Evolutionary conservation across 2,888 invertebrate genomes (phyloP), one percentile per base, ranked within the genome.

Genomic region (Protodeltote pygarga): DNA sequence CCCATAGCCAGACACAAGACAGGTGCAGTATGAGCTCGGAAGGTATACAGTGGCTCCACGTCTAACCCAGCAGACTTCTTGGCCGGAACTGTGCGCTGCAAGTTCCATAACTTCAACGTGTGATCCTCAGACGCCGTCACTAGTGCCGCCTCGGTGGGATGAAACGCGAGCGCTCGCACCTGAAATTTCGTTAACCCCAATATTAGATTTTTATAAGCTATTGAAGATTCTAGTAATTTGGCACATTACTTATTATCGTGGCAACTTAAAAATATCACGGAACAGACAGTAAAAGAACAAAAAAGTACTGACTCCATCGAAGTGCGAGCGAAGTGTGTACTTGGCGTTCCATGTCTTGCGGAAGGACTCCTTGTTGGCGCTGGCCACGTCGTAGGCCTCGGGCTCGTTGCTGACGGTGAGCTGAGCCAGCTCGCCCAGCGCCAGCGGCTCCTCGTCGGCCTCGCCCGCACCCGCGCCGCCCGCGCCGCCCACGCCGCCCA

Each of bases 101-200:
- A 93, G 93, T 99, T 99, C 99, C 99, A 99, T 81, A 99, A 93
- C 92, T 99, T 99, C 27, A 99, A 93, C 34, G 99, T 99, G 87
- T 99, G 98, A 93, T 99, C 99, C 88, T 99, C 99, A 46, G 98
- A 98, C 23, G 98, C 99, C 16, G 99, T 99, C 77, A 99, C 97
- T 50, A 99, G 93, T 47, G 99, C 98, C 47, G 98, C 97, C 83
- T 99, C 99, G 58, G 96, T 96, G 41, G 99, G 98, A 91, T 98
- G 98, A 93, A 98, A 98, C 67, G 97, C 97, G 47, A 98, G 93
- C 53, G 98, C 97, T 75, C 98, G 94, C 29, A 98, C 97, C 92
- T 92, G 74, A 1, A 65, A 75, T 38, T 6, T 10, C 14, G 4
- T 0, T 4, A 16, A 21, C 0, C 1, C 11, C n/a, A 0, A 6